phyloP scores from a whole-genome alignment of 2,797 vertebrate species.

The Enoplosus armatus region DNA sequence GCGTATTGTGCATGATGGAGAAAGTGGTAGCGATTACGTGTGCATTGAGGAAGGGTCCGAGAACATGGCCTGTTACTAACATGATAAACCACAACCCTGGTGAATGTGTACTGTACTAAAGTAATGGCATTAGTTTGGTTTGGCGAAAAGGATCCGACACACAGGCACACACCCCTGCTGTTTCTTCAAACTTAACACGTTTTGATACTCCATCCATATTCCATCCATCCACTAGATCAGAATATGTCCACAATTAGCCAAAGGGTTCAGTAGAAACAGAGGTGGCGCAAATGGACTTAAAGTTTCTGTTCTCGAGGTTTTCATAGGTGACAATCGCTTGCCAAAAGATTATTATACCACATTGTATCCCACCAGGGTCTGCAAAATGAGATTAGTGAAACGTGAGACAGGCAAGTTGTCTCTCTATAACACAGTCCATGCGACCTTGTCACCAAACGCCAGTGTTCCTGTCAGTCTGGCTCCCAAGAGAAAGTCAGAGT shows the following conservation, averaged over 20 bases:
- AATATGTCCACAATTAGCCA: background rate
- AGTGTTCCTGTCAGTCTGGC: slow-evolving; percentile 23
- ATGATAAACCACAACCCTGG: background rate
- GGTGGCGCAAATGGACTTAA: background rate
- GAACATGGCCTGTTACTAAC: background rate
- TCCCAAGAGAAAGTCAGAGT: slow-evolving; percentile 31
- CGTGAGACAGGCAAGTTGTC: slow-evolving; percentile 8
- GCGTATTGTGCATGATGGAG: background rate
- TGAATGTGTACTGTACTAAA: too few relatives aligned
- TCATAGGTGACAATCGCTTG: background rate
- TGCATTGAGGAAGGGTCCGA: background rate
- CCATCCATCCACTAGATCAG: background rate
- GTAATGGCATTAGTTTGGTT: too few relatives aligned
- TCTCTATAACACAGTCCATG: slow-evolving; percentile 7
- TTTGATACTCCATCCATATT: background rate
- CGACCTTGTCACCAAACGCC: slow-evolving; percentile 37
- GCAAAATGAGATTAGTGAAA: slow-evolving; percentile 6
- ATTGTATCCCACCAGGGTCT: background rate
- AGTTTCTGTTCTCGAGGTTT: background rate
- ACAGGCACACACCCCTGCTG: too few relatives aligned
- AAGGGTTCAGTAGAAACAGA: background rate
- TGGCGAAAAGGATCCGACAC: too few relatives aligned
- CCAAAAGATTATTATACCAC: background rate
- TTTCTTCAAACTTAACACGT: too few relatives aligned
- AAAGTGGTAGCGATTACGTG: too few relatives aligned